Evolutionary conservation across 2,888 invertebrate genomes (phyloP).

Genomic region (Pristionchus arcanus): DNA sequence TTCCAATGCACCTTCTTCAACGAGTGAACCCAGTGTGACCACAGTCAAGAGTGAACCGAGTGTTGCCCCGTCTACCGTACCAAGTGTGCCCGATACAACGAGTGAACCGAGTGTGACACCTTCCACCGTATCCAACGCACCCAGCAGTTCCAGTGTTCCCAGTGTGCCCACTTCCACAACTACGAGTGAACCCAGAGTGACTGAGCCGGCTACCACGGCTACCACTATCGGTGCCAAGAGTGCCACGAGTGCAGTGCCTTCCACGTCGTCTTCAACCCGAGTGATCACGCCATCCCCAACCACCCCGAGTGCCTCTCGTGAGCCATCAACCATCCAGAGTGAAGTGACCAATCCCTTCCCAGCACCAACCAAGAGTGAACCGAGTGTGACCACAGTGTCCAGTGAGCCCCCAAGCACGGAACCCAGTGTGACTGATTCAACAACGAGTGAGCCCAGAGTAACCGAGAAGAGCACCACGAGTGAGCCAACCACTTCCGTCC

Average conservation of each 20-base stretch:
- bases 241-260: background rate
- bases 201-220: background rate
- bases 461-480: background rate
- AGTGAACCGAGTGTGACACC: background rate
- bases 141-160: background rate
- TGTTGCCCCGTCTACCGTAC: background rate
- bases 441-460: background rate
- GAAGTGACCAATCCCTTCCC: background rate
- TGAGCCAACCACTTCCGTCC: background rate
- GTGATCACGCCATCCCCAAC: background rate
- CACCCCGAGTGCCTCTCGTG: background rate
- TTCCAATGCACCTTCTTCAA: background rate
- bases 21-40: conserved; percentile 3
- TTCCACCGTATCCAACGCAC: background rate
- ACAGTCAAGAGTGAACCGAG: conserved; percentile 1
- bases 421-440: background rate
- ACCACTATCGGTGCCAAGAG: background rate
- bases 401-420: too few relatives aligned
- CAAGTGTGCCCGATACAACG: background rate
- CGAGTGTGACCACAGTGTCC: background rate
- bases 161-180: background rate
- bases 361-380: background rate
- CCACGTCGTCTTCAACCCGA: too few relatives aligned
- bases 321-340: background rate
- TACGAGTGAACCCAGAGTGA: background rate